phyloP scores from a whole-genome alignment of 1,140 invertebrate genomes.

The Meloidogyne floridensis region DNA sequence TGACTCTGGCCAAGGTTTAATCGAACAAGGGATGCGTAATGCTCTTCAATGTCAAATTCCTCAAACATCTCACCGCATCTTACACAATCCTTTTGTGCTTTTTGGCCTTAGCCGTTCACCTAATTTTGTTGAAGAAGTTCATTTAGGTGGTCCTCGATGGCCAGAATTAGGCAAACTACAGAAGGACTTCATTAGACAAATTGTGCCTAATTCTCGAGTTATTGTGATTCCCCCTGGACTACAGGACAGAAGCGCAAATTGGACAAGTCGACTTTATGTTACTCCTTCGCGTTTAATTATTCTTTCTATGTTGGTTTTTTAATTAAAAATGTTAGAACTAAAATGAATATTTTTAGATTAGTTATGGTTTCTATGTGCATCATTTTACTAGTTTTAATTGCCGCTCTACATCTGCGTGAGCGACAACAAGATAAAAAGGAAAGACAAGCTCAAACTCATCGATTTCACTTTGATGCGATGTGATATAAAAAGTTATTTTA shows the following conservation, averaged over 20 bases:
- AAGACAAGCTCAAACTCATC: slow-evolving; percentile 53
- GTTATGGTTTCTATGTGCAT: slow-evolving; percentile 77
- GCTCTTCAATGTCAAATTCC: slow-evolving; percentile 76
- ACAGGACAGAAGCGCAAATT: slow-evolving; percentile 75
- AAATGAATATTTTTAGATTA: slow-evolving; percentile 4
- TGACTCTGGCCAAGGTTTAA: slow-evolving; percentile 39
- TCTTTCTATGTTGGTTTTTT: slow-evolving; percentile 76
- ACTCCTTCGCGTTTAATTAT: slow-evolving; percentile 91
- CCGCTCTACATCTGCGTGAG: slow-evolving; percentile 88
- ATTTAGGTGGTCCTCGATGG: slow-evolving; percentile 76
- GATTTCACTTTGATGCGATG: slow-evolving; percentile 56
- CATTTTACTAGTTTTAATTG: slow-evolving; percentile 81
- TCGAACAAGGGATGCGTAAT: slow-evolving; percentile 37
- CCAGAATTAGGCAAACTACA: slow-evolving; percentile 19
- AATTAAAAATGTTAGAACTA: slow-evolving; percentile 12
- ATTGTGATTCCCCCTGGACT: slow-evolving; percentile 84
- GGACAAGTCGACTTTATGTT: slow-evolving; percentile 90
- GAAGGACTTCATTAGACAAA: slow-evolving; percentile 58
- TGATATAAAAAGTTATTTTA: slow-evolving; percentile 15
- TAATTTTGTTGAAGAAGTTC: slow-evolving; percentile 90
- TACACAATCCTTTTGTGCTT: slow-evolving; percentile 88
- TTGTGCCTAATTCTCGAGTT: slow-evolving; percentile 96
- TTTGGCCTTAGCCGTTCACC: slow-evolving; percentile 93
- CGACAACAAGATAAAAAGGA: slow-evolving; percentile 82
- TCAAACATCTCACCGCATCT: slow-evolving; percentile 85